phyloP scores from a whole-genome alignment of 1,140 invertebrate genomes.

The Amyelois transitella region DNA sequence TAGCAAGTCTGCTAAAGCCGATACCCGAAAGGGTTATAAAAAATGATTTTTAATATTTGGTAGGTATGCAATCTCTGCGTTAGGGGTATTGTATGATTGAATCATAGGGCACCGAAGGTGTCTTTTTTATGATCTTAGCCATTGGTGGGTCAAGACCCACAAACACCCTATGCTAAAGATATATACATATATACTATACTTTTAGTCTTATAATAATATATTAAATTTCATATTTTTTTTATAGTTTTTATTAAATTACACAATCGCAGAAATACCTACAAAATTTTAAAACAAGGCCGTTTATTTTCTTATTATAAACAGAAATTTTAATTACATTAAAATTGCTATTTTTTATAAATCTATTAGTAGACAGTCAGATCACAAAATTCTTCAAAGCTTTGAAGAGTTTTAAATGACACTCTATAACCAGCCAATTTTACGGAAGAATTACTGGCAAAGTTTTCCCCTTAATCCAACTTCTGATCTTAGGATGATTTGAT shows the following conservation, averaged over 20 bases:
- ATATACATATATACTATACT: too few relatives aligned
- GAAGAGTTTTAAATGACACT: neutral
- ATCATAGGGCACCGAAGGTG: neutral
- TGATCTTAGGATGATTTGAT: neutral
- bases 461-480: conserved; percentile 4
- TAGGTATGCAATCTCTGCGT: neutral
- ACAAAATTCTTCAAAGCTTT: neutral
- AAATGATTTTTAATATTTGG: neutral
- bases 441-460: conserved; percentile 9
- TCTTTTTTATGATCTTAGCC: neutral
- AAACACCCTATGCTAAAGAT: too few relatives aligned
- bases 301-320: too few relatives aligned
- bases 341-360: too few relatives aligned
- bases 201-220: too few relatives aligned
- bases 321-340: too few relatives aligned
- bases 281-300: too few relatives aligned
- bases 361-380: too few relatives aligned
- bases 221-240: too few relatives aligned
- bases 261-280: too few relatives aligned
- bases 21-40: neutral
- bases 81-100: neutral
- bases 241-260: too few relatives aligned
- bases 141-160: neutral
- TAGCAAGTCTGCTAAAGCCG: neutral
- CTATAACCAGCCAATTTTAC: conserved; percentile 11